Percentiles rank a stretch among this genome's conserved stretches.
Evolutionary conservation across 2,797 vertebrate species (phyloP).

Genomic region (Myotis myotis): DNA sequence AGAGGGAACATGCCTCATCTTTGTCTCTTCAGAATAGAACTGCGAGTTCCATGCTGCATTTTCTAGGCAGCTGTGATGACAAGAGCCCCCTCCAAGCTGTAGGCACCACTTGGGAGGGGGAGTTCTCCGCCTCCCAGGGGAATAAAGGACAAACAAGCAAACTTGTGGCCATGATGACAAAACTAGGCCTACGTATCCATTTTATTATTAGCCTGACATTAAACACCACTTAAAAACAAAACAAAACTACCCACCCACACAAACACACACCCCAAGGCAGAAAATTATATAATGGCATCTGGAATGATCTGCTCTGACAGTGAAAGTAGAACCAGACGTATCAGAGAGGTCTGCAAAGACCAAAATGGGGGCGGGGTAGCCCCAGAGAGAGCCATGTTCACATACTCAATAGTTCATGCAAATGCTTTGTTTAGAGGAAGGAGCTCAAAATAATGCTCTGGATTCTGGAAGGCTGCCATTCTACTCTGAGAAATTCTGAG

Average conservation of each 20-base stretch:
- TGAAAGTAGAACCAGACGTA: slow-evolving; percentile 34
- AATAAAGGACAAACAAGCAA: slow-evolving; percentile 64
- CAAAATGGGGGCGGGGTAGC: not conserved
- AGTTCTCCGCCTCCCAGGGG: slow-evolving; percentile 37
- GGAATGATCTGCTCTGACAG: slow-evolving; percentile 69
- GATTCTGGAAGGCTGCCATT: not conserved
- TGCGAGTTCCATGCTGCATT: not conserved
- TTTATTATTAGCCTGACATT: slow-evolving; percentile 81
- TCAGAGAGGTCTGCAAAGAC: not conserved
- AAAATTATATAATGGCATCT: slow-evolving; percentile 77
- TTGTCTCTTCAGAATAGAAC: not conserved
- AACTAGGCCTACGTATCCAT: slow-evolving; percentile 74
- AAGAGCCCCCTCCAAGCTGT: not conserved
- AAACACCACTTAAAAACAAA: slow-evolving; percentile 77
- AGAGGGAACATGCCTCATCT: not conserved
- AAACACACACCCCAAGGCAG: slow-evolving; percentile 73
- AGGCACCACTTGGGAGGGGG: not conserved
- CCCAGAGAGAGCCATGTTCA: not conserved
- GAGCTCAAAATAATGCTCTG: not conserved
- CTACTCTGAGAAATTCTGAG: not conserved
- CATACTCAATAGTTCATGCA: not conserved
- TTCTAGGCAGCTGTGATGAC: slow-evolving; percentile 47
- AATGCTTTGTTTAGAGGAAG: not conserved
- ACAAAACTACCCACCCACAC: slow-evolving; percentile 72
- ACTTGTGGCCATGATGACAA: slow-evolving; percentile 71